A percentile compares a stretch with the other conserved stretches of the same genome.
These are phyloP conservation scores for Solenopsis invicta DNA, from an alignment of 1,140 invertebrate genomes.

Conservation along the genomic window DNA sequence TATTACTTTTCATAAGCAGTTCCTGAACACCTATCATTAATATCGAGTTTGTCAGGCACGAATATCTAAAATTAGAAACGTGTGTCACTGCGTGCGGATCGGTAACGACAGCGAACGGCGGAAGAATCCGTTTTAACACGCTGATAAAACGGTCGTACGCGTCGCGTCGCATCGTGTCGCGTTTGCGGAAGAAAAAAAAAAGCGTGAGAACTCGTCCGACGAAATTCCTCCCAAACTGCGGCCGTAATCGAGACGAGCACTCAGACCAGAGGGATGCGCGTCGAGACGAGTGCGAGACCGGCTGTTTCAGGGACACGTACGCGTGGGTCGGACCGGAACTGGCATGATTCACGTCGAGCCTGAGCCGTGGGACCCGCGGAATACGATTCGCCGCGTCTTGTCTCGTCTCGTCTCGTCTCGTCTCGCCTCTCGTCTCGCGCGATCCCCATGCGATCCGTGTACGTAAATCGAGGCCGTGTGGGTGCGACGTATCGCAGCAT, in stretches of 20 bases:
- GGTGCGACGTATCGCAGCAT: slow-evolving; percentile 35
- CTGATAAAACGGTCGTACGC: slow-evolving; percentile 25
- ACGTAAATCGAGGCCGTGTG: slow-evolving; percentile 17
- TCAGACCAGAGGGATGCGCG: slow-evolving; percentile 55
- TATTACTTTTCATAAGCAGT: not conserved
- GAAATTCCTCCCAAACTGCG: slow-evolving; percentile 39
- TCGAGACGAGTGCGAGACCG: slow-evolving; percentile 73
- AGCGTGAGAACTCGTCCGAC: slow-evolving; percentile 47
- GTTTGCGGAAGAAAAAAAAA: slow-evolving; percentile 45
- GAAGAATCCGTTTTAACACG: slow-evolving; percentile 1
- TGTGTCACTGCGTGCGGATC: not conserved
- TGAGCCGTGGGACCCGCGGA: slow-evolving; percentile 79
- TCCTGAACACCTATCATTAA: too few species aligned
- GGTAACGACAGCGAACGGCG: not conserved
- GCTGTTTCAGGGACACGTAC: slow-evolving; percentile 79
- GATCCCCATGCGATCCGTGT: not conserved
- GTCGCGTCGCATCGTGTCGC: not conserved
- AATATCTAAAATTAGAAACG: slow-evolving; percentile 37
- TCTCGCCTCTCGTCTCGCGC: slow-evolving; percentile 33
- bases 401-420: slow-evolving; percentile 26
- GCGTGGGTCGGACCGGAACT: slow-evolving; percentile 86
- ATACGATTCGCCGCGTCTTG: slow-evolving; percentile 71
- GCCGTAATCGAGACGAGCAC: slow-evolving; percentile 72
- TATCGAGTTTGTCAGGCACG: not conserved
- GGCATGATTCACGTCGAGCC: slow-evolving; percentile 84